Base-by-base conservation (phyloP, 2,113 vertebrate species). In the Platysternon megacephalum region DNA sequence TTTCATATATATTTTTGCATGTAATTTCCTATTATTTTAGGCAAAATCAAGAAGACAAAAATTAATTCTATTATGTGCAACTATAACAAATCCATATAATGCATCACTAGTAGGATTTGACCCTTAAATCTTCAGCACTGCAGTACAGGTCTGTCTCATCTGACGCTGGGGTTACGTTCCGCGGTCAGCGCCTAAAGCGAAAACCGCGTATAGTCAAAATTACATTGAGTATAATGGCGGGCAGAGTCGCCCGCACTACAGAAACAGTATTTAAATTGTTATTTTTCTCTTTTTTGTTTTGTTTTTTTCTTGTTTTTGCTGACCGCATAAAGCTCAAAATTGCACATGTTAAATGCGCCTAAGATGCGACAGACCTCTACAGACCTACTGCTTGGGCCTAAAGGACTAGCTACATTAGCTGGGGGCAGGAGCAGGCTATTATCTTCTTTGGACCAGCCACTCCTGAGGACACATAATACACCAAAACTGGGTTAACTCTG, bases 351-450 rank as follows among this genome's bases (percentile, higher is more conserved):
- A n/a, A n/a, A n/a, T n/a, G n/a, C n/a, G n/a, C n/a, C n/a, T n/a
- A n/a, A n/a, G n/a, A n/a, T n/a, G n/a, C n/a, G n/a, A n/a, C n/a
- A n/a, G n/a, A n/a, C n/a, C n/a, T n/a, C n/a, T n/a, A n/a, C n/a
- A 72, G 26, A 35, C 87, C 65, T 89, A 39, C 35, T 87, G 4
- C 0, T 0, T 61, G 87, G 78, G 48, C 87, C 93, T 94, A 80
- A 68, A 94, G 68, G 91, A 87, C 39, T 79, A 84, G 4, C 61
- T 84, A n/a, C 89, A 82, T 89, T 92, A 92, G 17, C 90, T 88
- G 91, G n/a, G 9, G 10, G 10, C n/a, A 72, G 11, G n/a, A 72
- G 21, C 85, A 88, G 88, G 84, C 88, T 96, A 91, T 79, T 8
- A 61, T 94, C 94, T 95, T 88, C 85, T 88, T 21, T 1, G 0